A percentile compares a stretch with the other conserved stretches of the same genome.
These are phyloP conservation scores for Pseudorhiza aurosa DNA, from an alignment of 30 jellyfish, hydroid and myxozoan species.

Conservation along the genomic window DNA sequence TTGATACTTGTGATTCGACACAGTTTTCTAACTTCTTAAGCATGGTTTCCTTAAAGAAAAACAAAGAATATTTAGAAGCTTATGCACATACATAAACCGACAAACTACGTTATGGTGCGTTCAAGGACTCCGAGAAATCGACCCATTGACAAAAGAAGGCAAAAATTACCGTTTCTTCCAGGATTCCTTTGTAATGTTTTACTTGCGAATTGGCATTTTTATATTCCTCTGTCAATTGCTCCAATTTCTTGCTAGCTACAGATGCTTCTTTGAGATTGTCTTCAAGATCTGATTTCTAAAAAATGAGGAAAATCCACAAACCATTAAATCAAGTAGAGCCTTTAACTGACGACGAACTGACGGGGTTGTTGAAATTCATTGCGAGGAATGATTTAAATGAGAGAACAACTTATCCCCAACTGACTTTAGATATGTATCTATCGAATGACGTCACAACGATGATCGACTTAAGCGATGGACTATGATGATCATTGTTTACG, in stretches of 20 bases:
- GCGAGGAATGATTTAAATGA: too few species aligned
- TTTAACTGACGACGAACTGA: not conserved
- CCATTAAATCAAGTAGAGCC: not conserved
- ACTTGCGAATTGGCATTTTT: conserved; percentile 52
- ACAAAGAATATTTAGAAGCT: too few species aligned
- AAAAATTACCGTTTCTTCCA: conserved; percentile 88
- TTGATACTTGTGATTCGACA: conserved; percentile 87
- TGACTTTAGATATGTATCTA: too few species aligned
- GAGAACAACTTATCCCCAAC: too few species aligned
- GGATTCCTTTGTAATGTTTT: conserved; percentile 72
- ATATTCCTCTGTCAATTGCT: conserved; percentile 66
- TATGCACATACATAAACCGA: not conserved
- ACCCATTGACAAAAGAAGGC: too few species aligned
- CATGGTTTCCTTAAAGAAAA: conserved; percentile 78
- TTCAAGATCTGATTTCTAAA: conserved; percentile 42
- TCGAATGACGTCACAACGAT: too few species aligned
- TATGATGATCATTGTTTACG: too few species aligned
- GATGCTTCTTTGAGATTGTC: conserved; percentile 36
- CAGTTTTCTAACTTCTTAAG: conserved; percentile 76
- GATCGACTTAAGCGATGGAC: too few species aligned
- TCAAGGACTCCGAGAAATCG: not conserved
- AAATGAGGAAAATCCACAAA: not conserved
- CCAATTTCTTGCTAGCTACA: conserved; percentile 21
- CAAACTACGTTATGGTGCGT: not conserved
- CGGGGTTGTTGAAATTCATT: too few species aligned